Evolutionary conservation across 2,797 vertebrate genomes (phyloP).

Genomic region (Protonibea diacanthus): DNA sequence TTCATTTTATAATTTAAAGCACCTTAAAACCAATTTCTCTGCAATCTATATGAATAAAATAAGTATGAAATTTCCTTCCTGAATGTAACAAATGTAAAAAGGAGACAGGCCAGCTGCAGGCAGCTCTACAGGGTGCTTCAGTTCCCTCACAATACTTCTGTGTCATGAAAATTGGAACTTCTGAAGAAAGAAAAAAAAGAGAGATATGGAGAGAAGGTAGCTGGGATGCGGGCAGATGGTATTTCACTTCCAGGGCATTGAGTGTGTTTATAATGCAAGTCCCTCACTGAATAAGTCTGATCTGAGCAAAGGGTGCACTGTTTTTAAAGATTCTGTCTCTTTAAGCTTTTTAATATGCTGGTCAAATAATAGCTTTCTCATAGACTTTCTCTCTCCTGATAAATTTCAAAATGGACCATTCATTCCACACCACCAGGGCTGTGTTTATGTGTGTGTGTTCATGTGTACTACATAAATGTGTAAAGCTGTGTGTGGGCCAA

Average conservation of each 20-base stretch:
- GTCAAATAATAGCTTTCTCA: constrained; percentile 66
- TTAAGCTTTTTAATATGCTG: constrained; percentile 74
- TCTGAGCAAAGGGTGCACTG: constrained; percentile 24
- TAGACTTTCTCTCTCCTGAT: constrained; percentile 52
- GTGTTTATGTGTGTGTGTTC: constrained; percentile 30
- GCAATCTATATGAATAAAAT: neutral
- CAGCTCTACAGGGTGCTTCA: neutral
- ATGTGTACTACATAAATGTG: constrained; percentile 31
- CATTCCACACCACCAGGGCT: constrained; percentile 39
- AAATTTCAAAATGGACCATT: constrained; percentile 65
- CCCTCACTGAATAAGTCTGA: constrained; percentile 36
- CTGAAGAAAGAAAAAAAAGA: constrained; percentile 3
- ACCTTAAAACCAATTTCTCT: constrained; percentile 1
- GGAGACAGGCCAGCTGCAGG: neutral
- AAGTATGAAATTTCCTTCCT: neutral
- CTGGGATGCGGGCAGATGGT: constrained; percentile 8
- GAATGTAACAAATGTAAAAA: neutral
- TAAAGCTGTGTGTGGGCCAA: constrained; percentile 51
- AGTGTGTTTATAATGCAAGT: constrained; percentile 37
- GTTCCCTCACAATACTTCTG: constrained; percentile 1
- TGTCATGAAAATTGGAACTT: constrained; percentile 25
- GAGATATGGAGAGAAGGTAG: constrained; percentile 1
- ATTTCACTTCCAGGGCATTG: constrained; percentile 39
- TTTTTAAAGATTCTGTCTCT: constrained; percentile 47
- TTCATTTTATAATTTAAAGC: constrained; percentile 35